phyloP scores from a whole-genome alignment of 2,888 invertebrate genomes.

The Oligia fasciuncula region DNA sequence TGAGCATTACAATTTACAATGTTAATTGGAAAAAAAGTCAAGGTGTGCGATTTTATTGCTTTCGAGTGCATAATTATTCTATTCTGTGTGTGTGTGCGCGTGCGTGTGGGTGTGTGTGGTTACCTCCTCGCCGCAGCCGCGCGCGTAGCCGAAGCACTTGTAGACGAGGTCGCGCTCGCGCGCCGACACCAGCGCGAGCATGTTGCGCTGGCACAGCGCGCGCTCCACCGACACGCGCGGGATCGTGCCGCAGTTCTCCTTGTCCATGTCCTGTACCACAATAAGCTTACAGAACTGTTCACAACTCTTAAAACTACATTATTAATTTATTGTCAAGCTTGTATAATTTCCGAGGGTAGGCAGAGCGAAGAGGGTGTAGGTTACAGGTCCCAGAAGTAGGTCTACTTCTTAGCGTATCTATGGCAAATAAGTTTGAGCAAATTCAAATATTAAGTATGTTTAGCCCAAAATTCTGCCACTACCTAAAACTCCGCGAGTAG shows the following conservation, averaged over 20 bases:
- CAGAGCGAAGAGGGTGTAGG: no score
- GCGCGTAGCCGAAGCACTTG: constrained; percentile 93
- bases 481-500: neutral
- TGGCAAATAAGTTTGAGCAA: neutral
- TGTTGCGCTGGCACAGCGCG: constrained; percentile 91
- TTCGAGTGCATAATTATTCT: neutral
- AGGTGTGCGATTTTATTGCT: neutral
- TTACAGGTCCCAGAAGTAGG: neutral
- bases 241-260: constrained; percentile 92
- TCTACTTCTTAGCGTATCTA: neutral
- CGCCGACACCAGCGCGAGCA: constrained; percentile 91
- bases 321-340: neutral
- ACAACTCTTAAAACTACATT: no score
- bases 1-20: neutral
- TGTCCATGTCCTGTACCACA: constrained; percentile 91
- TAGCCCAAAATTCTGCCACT: neutral
- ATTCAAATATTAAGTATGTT: neutral
- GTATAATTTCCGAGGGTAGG: neutral
- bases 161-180: constrained; percentile 92
- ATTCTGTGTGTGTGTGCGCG: neutral
- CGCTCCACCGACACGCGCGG: constrained; percentile 91
- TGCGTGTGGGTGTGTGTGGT: neutral
- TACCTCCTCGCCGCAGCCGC: constrained; percentile 89
- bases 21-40: neutral
- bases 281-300: neutral